phyloP scores from a whole-genome alignment of 2,888 invertebrate species.

The Mechanitis mazaeus region DNA sequence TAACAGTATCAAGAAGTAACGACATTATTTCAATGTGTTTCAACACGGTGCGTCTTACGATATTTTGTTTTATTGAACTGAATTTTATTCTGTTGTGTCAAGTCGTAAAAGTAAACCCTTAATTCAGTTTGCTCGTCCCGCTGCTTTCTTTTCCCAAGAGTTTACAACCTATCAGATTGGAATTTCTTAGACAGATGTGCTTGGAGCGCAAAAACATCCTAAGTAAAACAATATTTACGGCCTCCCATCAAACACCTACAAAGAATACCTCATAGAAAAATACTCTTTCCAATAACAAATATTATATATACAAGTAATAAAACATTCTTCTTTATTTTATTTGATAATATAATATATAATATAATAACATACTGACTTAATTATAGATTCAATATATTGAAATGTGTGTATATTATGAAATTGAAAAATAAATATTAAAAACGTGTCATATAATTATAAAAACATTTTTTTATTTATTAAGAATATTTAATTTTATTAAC shows the following conservation, averaged over 20 bases:
- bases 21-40: slow-evolving; percentile 1
- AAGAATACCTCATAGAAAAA: slow-evolving; percentile 23
- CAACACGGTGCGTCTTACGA: not conserved
- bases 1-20: not conserved
- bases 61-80: slow-evolving; percentile 22
- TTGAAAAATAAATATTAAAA: too few relatives aligned
- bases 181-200: slow-evolving; percentile 31
- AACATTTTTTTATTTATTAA: too few relatives aligned
- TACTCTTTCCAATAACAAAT: not conserved
- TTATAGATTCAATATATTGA: too few relatives aligned
- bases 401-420: too few relatives aligned
- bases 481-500: too few relatives aligned
- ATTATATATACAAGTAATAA: too few relatives aligned
- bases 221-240: slow-evolving; percentile 28
- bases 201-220: slow-evolving; percentile 22
- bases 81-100: slow-evolving; percentile 22
- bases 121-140: slow-evolving; percentile 26
- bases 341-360: too few relatives aligned
- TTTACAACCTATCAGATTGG: slow-evolving; percentile 27
- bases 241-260: slow-evolving; percentile 24
- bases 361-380: too few relatives aligned
- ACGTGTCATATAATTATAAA: too few relatives aligned
- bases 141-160: slow-evolving; percentile 25
- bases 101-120: slow-evolving; percentile 29
- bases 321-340: too few relatives aligned